A percentile compares a stretch with the other conserved stretches of the same genome.
These are phyloP conservation scores for Empis livida DNA, from an alignment of 2,888 invertebrate species.

Conservation along the genomic window DNA sequence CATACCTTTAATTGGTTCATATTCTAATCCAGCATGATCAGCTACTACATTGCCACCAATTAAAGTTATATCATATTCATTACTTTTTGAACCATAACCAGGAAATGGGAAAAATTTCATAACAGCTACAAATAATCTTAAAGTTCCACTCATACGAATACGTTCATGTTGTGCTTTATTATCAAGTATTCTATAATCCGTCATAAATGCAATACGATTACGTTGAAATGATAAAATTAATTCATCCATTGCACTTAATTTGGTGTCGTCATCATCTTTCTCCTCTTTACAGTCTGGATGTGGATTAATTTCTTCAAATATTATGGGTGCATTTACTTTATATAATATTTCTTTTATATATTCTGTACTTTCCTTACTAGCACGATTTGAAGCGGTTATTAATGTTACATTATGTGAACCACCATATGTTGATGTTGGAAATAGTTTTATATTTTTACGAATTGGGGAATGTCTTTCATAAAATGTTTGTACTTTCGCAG, in stretches of 20 bases:
- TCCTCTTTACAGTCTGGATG: too few relatives aligned
- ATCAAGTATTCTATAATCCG: slow-evolving; percentile 19
- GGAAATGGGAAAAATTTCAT: slow-evolving; percentile 18
- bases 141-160: slow-evolving; percentile 17
- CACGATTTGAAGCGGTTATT: slow-evolving; percentile 17
- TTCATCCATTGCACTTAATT: slow-evolving; percentile 11
- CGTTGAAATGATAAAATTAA: slow-evolving; percentile 21
- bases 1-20: slow-evolving; percentile 25
- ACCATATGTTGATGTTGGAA: slow-evolving; percentile 17
- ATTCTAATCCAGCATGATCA: slow-evolving; percentile 23
- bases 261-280: slow-evolving; percentile 1
- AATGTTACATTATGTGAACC: slow-evolving; percentile 20
- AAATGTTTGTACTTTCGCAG: too few relatives aligned
- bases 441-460: too few relatives aligned
- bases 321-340: slow-evolving; percentile 20
- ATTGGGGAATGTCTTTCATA: too few relatives aligned
- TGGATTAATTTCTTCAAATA: slow-evolving; percentile 16
- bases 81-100: slow-evolving; percentile 19
- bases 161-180: slow-evolving; percentile 15
- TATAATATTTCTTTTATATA: slow-evolving; percentile 18
- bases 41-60: slow-evolving; percentile 24
- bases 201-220: slow-evolving; percentile 19
- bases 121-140: slow-evolving; percentile 20
- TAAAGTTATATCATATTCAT: slow-evolving; percentile 18
- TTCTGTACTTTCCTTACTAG: slow-evolving; percentile 16